Base-by-base conservation (phyloP, 2,888 invertebrate species). In the Peribatodes rhomboidaria region DNA sequence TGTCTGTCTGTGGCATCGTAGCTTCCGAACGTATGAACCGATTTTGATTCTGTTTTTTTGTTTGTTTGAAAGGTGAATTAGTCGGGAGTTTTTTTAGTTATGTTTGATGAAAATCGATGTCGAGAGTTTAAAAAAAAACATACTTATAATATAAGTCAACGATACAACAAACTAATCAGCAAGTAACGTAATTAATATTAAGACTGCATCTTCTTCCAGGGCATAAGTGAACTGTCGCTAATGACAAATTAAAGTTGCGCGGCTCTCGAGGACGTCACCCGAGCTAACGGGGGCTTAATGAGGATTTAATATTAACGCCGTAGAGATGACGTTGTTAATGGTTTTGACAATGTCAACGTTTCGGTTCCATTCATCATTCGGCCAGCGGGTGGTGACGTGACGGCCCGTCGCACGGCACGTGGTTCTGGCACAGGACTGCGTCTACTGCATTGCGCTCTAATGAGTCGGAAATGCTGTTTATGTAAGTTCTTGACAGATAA, bases 351-450 rank as follows among this genome's bases (percentile, higher is more conserved):
- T 61, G 67, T 67, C 65, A 68, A 64, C 58, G 69, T 66, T 63
- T 20, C 54, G 35, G 39, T 63, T 56, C 62, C 72, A 66, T 72
- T 69, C 62, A 70, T 72, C 72, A 72, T 33, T 31, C 52, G 66
- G 67, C 65, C 67, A 66, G 66, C 66, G 68, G 69, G 69, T 62
- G 69, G 61, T 68, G 72, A 69, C 67, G 65, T 55, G 68, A 69
- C 61, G 63, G 55, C 53, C 44, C 42, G 67, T 70, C 68, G 68
- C 61, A 61, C 58, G 61, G 41, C 67, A 67, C 60, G 60, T 63
- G 67, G 62, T 44, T 9, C 53, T 65, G 62, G 53, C 63, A 55
- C 31, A 33, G 33, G 47, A 49, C 63, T 58, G 20, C 35, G 56
- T 65, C 54, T 67, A 61, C 63, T 68, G 66, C 57, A 69, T 39